A percentile compares a stretch with the other conserved stretches of the same genome.
phyloP scores from a whole-genome alignment of 2,113 vertebrate genomes.

The Urocitellus parryii region DNA sequence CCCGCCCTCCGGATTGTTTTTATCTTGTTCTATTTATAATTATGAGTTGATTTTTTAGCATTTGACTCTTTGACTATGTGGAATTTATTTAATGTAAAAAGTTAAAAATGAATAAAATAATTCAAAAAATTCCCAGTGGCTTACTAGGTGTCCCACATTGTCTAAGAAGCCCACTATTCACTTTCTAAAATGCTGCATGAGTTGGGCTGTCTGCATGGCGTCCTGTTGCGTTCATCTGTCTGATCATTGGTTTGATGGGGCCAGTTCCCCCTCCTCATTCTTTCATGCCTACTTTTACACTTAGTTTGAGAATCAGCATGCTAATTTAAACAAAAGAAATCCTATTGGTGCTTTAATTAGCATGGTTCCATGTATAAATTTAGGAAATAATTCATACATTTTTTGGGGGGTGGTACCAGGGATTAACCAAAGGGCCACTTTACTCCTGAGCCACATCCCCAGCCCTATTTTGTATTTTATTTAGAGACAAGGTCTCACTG shows the following conservation, averaged over 20 bases:
- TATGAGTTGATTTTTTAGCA: neutral
- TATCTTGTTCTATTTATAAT: neutral
- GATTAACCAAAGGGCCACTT: too few species aligned
- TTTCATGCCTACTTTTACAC: neutral
- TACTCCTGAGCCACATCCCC: too few species aligned
- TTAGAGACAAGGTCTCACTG: too few species aligned
- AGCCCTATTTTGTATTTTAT: too few species aligned
- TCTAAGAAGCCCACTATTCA: neutral
- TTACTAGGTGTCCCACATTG: neutral
- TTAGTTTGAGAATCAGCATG: neutral
- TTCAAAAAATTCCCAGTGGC: neutral
- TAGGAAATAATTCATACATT: neutral
- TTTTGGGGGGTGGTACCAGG: too few species aligned
- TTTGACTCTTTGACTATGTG: neutral
- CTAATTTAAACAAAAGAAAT: neutral
- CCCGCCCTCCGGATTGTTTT: too few species aligned
- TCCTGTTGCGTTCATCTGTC: neutral
- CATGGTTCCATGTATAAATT: neutral
- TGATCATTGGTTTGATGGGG: neutral
- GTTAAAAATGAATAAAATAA: neutral
- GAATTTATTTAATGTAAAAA: constrained; percentile 14
- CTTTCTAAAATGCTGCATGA: neutral
- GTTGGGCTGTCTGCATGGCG: neutral
- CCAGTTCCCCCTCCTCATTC: neutral
- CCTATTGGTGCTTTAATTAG: neutral